Percentiles rank a stretch among this genome's conserved stretches.
phyloP scores from a whole-genome alignment of 2,888 invertebrate genomes.

The Agonum fuliginosum region DNA sequence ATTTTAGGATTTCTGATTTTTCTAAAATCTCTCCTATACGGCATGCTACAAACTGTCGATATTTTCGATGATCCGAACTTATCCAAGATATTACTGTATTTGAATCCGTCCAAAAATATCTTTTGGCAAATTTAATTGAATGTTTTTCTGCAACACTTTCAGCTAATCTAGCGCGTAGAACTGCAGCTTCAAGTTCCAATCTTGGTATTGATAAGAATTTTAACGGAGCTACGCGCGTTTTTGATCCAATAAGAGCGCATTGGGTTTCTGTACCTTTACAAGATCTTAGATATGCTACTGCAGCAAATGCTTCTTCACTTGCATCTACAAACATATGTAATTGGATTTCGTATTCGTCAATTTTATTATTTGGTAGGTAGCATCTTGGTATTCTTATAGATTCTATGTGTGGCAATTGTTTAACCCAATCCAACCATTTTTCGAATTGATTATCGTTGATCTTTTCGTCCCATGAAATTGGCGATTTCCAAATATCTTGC shows the following conservation, averaged over 20 bases:
- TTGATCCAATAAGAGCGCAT: background rate
- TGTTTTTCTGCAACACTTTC: background rate
- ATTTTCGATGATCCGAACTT: conserved; percentile 9
- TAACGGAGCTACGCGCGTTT: background rate
- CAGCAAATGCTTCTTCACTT: conserved; percentile 63
- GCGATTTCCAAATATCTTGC: conserved; percentile 56
- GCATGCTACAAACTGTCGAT: background rate
- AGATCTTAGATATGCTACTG: conserved; percentile 62
- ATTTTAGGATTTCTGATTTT: background rate
- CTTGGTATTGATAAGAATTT: background rate
- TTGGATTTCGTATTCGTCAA: conserved; percentile 31
- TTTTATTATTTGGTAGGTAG: conserved; percentile 46
- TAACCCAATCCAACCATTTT: conserved; percentile 63
- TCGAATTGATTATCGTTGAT: conserved; percentile 60
- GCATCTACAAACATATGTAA: conserved; percentile 61
- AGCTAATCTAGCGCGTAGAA: background rate
- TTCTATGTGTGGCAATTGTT: conserved; percentile 61
- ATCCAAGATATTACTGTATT: background rate
- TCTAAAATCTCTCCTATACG: background rate
- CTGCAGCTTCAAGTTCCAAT: conserved; percentile 7
- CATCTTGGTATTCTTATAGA: conserved; percentile 62
- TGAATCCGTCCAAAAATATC: background rate
- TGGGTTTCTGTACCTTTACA: background rate
- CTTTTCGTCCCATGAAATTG: conserved; percentile 58
- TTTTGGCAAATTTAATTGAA: background rate